Base-by-base conservation (phyloP, 2,113 vertebrate species). In the Rhinoptilus africanus region DNA sequence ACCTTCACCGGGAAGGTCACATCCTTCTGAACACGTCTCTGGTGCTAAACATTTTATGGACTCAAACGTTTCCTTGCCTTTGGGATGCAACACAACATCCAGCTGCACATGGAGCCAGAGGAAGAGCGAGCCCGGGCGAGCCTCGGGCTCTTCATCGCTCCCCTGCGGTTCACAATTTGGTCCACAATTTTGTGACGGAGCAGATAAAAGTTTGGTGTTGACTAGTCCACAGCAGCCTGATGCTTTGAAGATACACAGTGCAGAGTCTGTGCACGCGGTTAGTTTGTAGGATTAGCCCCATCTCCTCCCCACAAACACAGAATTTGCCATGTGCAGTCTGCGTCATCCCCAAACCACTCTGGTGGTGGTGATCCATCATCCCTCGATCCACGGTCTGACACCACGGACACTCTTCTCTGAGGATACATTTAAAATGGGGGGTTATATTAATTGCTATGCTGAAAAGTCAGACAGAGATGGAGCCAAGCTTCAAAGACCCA, bases 241-340 rank as follows among this genome's bases (percentile, higher is more conserved):
- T 14, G 57, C 26, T 37, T 14, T 71, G 63, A 50, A 53, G 59
- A 35, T 0, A 51, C 30, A 39, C 64, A 68, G 27, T 0, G 0
- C 11, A 7, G 35, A 22, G 41, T 14, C 21, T 22, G 45, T 1
- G 28, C 28, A 30, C 23, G 1, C 5, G 0, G 0, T 32, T 34
- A 9, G 56, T 91, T n/a, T 45, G 41, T 27, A 71, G 26, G 53
- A 47, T 50, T 20, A 67, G 26, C 12, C 39, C 57, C 68, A 26
- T 50, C 73, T 47, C 37, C 15, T 76, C 78, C 88, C 77, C 14
- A 28, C 37, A 63, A 74, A 92, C 2, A 5, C n/a, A 37, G 66
- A 82, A 39, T 37, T 1, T 53, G 66, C 53, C 71, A 56, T 84
- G 24, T 2, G 14, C 50, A 16, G 30, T 8, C 32, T 19, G 26